Evolutionary conservation across 2,888 invertebrate species (phyloP).

Genomic region (Lasius fuliginosus): DNA sequence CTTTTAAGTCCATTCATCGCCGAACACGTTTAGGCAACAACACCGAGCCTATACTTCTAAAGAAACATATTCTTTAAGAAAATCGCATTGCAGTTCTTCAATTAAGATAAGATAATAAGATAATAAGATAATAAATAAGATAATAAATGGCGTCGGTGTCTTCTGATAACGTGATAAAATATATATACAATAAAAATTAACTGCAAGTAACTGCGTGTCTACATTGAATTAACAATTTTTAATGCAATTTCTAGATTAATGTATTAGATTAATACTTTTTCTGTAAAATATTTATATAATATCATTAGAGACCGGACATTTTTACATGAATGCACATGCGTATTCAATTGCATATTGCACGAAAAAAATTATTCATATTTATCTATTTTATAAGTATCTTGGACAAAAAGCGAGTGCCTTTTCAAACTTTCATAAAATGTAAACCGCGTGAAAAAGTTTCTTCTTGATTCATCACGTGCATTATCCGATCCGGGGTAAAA

Average conservation of each 20-base stretch:
- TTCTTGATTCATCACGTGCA: not conserved
- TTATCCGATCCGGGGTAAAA: not conserved
- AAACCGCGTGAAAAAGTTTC: not conserved
- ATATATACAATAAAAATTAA: not conserved
- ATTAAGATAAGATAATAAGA: not conserved
- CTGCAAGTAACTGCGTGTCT: not conserved
- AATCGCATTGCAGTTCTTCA: conserved; percentile 8
- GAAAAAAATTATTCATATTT: not conserved
- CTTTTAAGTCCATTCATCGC: conserved; percentile 27
- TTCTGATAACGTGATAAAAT: not conserved
- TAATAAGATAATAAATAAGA: not conserved
- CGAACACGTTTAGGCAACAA: not conserved
- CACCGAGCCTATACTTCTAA: not conserved
- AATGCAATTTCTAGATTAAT: conserved; percentile 14
- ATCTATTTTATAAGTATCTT: not conserved
- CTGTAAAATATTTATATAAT: not conserved
- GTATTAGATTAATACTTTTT: not conserved
- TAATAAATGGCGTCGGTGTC: not conserved
- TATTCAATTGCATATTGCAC: not conserved
- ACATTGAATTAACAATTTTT: not conserved
- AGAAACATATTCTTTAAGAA: not conserved
- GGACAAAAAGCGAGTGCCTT: not conserved
- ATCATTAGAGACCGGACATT: not conserved
- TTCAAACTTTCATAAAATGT: not conserved
- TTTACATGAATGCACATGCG: not conserved